Conservation (phyloP, 2,888 invertebrate genomes). For the Pollenia angustigena region DNA sequence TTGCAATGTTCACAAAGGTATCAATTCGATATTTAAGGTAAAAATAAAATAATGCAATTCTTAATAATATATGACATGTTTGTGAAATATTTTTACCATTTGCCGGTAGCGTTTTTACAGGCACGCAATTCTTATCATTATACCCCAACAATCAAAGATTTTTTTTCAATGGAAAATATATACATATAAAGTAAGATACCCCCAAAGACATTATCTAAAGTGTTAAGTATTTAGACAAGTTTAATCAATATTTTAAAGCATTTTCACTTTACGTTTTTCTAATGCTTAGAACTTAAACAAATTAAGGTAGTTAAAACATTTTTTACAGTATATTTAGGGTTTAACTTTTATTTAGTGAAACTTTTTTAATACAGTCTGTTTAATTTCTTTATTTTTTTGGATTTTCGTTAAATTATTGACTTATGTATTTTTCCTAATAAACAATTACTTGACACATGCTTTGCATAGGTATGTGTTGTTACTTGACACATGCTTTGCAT, state of each 20-base stretch:
- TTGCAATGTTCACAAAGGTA: constrained; percentile 11
- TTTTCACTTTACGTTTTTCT: neutral
- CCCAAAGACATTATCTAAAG: constrained; percentile 20
- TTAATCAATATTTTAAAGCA: neutral
- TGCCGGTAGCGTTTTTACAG: constrained; percentile 16
- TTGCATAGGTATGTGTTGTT: constrained; percentile 21
- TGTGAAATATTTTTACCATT: constrained; percentile 7
- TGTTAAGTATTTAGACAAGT: neutral
- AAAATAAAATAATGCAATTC: constrained; percentile 22
- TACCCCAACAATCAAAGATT: constrained; percentile 45
- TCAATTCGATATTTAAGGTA: constrained; percentile 1
- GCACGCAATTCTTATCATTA: constrained; percentile 68
- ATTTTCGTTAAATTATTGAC: constrained; percentile 36
- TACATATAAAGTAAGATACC: constrained; percentile 3
- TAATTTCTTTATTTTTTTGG: constrained; percentile 29
- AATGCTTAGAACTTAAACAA: neutral
- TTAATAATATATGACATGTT: constrained; percentile 33
- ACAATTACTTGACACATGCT: constrained; percentile 49
- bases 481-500: constrained; percentile 41
- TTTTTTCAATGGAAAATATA: constrained; percentile 4
- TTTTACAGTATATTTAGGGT: neutral
- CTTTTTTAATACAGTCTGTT: constrained; percentile 35
- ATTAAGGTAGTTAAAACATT: neutral
- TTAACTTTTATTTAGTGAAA: constrained; percentile 56
- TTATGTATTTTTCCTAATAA: constrained; percentile 33